Percentiles rank a stretch among this genome's conserved stretches.
phyloP scores from a whole-genome alignment of 92 coral and sea anemone genomes.

The Micromussa lordhowensis region DNA sequence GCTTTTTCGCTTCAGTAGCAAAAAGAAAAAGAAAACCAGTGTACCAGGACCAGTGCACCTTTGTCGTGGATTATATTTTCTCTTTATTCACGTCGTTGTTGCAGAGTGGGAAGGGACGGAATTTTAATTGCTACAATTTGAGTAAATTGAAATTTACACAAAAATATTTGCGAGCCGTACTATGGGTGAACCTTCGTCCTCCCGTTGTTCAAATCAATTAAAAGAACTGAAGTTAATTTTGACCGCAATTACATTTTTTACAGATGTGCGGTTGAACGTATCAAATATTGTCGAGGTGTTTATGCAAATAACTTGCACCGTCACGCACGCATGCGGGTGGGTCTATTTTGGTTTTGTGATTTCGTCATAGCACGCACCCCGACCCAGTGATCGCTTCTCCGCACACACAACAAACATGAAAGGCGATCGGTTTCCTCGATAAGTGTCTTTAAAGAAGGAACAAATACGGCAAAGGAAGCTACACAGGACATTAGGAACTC shows the following conservation, averaged over 20 bases:
- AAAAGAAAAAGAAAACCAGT: too few species aligned
- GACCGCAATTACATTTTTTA: not conserved
- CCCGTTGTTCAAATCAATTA: not conserved
- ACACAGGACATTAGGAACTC: not conserved
- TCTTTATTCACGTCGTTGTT: not conserved
- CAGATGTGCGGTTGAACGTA: not conserved
- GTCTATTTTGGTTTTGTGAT: slow-evolving; percentile 2
- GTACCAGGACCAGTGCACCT: not conserved
- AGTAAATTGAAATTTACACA: not conserved
- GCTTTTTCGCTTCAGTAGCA: too few species aligned
- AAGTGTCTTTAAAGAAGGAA: not conserved
- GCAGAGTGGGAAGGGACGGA: not conserved
- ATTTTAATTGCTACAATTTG: not conserved
- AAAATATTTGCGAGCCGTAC: not conserved
- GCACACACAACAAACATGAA: not conserved
- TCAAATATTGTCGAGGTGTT: not conserved
- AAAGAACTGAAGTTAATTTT: not conserved
- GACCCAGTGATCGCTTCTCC: not conserved
- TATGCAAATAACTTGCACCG: not conserved
- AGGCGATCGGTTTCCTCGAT: not conserved
- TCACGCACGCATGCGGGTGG: slow-evolving; percentile 14
- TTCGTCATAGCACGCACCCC: slow-evolving; percentile 14
- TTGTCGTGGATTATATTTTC: not conserved
- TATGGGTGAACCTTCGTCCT: too few species aligned
- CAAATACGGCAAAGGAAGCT: not conserved